Evolutionary conservation across 1,140 invertebrate species (phyloP).

Genomic region (Oscheius sp.): DNA sequence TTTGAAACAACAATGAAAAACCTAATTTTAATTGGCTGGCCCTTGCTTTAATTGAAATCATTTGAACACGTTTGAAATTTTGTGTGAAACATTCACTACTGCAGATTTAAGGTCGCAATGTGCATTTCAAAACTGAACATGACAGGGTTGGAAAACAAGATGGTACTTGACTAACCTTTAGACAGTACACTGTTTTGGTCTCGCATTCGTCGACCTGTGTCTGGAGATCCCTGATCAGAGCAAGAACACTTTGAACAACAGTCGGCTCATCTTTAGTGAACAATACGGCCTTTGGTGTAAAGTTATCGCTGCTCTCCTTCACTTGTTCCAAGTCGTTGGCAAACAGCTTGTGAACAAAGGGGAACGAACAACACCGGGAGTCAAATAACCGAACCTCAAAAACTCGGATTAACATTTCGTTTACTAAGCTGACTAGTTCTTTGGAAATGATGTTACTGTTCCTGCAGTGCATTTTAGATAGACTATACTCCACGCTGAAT

Average conservation of each 20-base stretch:
- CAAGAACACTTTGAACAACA: conserved; percentile 28
- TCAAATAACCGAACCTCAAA: conserved; percentile 21
- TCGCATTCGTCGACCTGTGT: conserved; percentile 9
- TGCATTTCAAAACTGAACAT: too few relatives aligned
- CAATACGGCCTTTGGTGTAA: neutral
- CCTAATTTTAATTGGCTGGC: too few relatives aligned
- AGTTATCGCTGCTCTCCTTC: neutral
- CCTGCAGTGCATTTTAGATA: conserved; percentile 7
- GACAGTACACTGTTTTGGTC: conserved; percentile 4
- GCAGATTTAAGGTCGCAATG: too few relatives aligned
- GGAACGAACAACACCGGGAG: conserved; percentile 16
- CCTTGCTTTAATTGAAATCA: too few relatives aligned
- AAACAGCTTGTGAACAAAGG: conserved; percentile 22
- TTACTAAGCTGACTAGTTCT: neutral
- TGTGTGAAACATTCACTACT: too few relatives aligned
- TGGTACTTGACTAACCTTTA: conserved; percentile 4
- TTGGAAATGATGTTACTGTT: conserved; percentile 16
- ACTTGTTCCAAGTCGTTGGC: conserved; percentile 12
- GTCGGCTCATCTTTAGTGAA: conserved; percentile 14
- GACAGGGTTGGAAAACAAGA: too few relatives aligned
- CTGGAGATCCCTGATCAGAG: neutral
- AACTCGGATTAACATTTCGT: neutral
- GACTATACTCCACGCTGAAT: conserved; percentile 19
- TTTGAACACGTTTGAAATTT: too few relatives aligned
- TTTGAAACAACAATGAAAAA: too few relatives aligned